Percentiles rank a stretch among this genome's conserved stretches.
These are phyloP conservation scores for Sebastes trivittatus DNA, from an alignment of 2,797 vertebrate genomes.

Conservation along the genomic window DNA sequence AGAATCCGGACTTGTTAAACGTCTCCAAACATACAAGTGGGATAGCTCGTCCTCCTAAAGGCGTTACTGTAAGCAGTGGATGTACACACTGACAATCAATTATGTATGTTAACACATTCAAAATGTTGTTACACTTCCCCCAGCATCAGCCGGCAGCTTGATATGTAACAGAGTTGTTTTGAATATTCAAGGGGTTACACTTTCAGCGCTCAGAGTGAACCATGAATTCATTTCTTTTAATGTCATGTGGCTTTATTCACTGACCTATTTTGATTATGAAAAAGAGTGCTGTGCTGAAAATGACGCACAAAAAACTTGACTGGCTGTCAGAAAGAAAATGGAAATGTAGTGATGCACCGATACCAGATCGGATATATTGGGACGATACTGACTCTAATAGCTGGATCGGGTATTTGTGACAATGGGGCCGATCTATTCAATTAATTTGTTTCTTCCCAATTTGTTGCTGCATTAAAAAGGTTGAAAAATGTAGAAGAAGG, in stretches of 20 bases:
- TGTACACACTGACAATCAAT: slow-evolving; percentile 66
- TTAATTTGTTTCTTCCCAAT: no score
- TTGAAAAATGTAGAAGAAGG: background rate
- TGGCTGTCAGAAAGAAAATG: slow-evolving; percentile 6
- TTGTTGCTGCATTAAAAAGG: background rate
- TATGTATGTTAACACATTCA: slow-evolving; percentile 61
- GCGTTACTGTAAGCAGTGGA: slow-evolving; percentile 42
- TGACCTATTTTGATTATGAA: slow-evolving; percentile 52
- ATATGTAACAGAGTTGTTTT: slow-evolving; percentile 33
- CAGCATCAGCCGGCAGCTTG: slow-evolving; percentile 19
- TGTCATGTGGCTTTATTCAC: slow-evolving; percentile 33
- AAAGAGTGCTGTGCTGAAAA: slow-evolving; percentile 6
- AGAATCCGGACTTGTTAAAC: slow-evolving; percentile 43
- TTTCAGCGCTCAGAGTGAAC: background rate
- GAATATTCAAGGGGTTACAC: slow-evolving; percentile 48
- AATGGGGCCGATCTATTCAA: no score
- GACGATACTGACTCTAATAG: background rate
- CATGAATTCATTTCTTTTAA: slow-evolving; percentile 22
- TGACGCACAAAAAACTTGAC: slow-evolving; percentile 11
- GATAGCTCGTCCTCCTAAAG: slow-evolving; percentile 28
- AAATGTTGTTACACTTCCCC: slow-evolving; percentile 33
- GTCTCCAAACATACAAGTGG: slow-evolving; percentile 30
- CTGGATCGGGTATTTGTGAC: background rate
- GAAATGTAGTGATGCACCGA: background rate
- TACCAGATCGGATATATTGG: background rate